Conservation (phyloP, 2,113 vertebrate genomes). For the Tychaedon coryphoeus region DNA sequence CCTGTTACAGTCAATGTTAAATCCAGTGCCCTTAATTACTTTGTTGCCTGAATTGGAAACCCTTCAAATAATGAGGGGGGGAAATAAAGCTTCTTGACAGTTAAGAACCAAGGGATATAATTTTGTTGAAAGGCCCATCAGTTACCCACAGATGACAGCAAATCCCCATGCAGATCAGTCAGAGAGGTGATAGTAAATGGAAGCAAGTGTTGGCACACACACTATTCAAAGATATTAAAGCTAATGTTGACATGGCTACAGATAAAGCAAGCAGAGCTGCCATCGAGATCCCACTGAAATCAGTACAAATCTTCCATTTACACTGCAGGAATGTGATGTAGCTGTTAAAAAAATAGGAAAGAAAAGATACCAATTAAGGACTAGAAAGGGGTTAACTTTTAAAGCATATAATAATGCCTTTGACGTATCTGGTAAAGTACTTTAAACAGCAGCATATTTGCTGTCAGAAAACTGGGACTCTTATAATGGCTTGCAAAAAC, state of each 20-base stretch:
- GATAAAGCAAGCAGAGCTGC: neutral
- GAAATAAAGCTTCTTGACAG: constrained; percentile 10
- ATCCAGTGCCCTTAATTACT: constrained; percentile 57
- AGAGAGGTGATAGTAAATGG: constrained; percentile 14
- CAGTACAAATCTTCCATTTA: neutral
- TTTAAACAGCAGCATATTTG: neutral
- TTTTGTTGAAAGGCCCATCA: constrained; percentile 16
- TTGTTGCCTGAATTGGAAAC: constrained; percentile 45
- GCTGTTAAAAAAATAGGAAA: neutral
- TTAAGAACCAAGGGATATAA: constrained; percentile 6
- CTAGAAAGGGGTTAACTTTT: neutral
- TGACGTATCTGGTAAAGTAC: neutral
- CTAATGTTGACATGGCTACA: neutral
- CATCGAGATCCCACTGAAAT: neutral
- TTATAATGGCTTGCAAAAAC: constrained; percentile 8
- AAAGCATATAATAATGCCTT: neutral
- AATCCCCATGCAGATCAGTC: neutral
- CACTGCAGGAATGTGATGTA: neutral
- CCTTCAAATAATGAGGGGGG: neutral
- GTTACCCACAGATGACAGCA: constrained; percentile 17
- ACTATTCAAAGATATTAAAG: constrained; percentile 14
- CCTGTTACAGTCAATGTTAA: constrained; percentile 28
- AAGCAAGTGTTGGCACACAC: constrained; percentile 8
- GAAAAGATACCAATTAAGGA: neutral
- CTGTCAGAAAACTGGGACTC: neutral